phyloP scores from a whole-genome alignment of 2,888 invertebrate genomes.

The Teleiodes luculella region DNA sequence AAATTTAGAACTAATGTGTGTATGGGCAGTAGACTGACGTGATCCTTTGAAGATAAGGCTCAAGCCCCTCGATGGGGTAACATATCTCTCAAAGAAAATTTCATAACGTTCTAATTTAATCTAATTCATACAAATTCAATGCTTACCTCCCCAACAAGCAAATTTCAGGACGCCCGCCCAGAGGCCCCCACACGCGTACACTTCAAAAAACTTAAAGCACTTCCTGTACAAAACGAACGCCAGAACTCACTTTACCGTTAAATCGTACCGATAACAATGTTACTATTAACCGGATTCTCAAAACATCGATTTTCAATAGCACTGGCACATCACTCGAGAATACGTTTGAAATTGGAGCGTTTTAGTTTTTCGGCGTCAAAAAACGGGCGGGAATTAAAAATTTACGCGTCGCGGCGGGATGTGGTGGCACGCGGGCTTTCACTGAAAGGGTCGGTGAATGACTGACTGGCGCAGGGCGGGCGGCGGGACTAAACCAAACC shows the following conservation, averaged over 20 bases:
- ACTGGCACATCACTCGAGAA: conserved; percentile 29
- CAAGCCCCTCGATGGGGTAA: too few species aligned
- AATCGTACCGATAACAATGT: not conserved
- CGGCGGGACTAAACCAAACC: conserved; percentile 17
- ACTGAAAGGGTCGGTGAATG: conserved; percentile 28
- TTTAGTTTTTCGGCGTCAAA: conserved; percentile 19
- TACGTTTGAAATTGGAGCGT: conserved; percentile 29
- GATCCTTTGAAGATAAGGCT: too few species aligned
- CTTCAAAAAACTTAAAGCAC: conserved; percentile 61
- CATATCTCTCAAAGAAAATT: too few species aligned
- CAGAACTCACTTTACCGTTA: conserved; percentile 13
- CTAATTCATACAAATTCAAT: not conserved
- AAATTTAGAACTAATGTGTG: too few species aligned
- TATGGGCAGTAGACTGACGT: too few species aligned
- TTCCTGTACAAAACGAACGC: conserved; percentile 28
- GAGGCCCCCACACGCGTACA: conserved; percentile 50
- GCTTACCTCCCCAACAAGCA: conserved; percentile 56
- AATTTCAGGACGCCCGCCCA: conserved; percentile 59
- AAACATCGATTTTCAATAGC: not conserved
- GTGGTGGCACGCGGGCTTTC: conserved; percentile 26
- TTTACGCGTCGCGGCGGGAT: conserved; percentile 39
- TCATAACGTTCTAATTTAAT: too few species aligned
- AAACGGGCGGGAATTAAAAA: conserved; percentile 59
- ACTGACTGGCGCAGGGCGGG: conserved; percentile 30
- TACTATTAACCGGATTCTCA: not conserved